A percentile compares a stretch with the other conserved stretches of the same genome.
phyloP scores from a whole-genome alignment of 2,113 vertebrate species.

The Myotis lucifugus region DNA sequence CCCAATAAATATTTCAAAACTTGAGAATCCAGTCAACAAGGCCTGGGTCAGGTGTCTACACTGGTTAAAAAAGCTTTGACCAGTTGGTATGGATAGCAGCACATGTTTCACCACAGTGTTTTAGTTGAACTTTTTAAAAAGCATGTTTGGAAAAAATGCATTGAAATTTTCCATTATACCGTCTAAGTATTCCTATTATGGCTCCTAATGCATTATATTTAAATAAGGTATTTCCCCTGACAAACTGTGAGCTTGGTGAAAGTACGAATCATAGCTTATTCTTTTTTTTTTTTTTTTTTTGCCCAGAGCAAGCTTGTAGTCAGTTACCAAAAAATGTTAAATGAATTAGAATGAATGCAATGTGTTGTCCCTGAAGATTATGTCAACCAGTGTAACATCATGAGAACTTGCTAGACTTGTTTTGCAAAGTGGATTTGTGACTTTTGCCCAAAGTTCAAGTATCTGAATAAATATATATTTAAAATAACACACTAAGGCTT shows the following conservation, averaged over 20 bases:
- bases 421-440: background rate
- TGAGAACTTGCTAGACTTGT: background rate
- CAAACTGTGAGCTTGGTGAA: background rate
- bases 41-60: background rate
- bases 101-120: background rate
- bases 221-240: background rate
- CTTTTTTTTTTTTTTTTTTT: background rate
- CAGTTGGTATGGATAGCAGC: background rate
- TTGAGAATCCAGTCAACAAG: background rate
- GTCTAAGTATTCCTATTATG: background rate
- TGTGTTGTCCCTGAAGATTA: background rate
- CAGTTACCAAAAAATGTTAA: background rate
- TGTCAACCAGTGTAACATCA: background rate
- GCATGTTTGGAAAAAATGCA: background rate
- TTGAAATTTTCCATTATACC: background rate
- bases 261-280: background rate
- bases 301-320: background rate
- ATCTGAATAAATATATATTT: background rate
- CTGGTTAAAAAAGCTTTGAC: background rate
- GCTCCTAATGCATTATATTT: background rate
- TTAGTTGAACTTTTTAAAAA: background rate
- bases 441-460: background rate
- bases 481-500: background rate
- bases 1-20: background rate
- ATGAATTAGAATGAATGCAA: background rate